Evolutionary conservation across 1,140 invertebrate species (phyloP).

Genomic region (Phymastichus coffea): DNA sequence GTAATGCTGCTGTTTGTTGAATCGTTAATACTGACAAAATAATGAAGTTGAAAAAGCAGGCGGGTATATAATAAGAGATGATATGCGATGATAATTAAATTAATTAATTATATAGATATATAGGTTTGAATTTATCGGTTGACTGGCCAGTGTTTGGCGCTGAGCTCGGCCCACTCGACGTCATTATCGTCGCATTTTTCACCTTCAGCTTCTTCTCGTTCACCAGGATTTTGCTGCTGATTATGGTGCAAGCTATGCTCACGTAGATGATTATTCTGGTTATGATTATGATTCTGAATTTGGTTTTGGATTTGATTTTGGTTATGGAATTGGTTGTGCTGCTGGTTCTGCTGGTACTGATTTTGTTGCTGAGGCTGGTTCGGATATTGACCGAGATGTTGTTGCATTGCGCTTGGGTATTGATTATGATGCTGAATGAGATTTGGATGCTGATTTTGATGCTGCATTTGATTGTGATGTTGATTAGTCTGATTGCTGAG

Average conservation of each 20-base stretch:
- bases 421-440: background rate
- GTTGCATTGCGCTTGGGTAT: background rate
- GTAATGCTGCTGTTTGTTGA: too few species aligned
- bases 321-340: background rate
- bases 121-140: constrained; percentile 59
- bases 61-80: too few species aligned
- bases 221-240: constrained; percentile 49
- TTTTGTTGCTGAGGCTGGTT: background rate
- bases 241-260: background rate
- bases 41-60: too few species aligned
- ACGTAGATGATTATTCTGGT: background rate
- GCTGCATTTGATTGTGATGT: constrained; percentile 39
- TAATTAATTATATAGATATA: background rate
- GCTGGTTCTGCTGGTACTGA: background rate
- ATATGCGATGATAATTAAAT: background rate
- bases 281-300: background rate
- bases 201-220: constrained; percentile 50
- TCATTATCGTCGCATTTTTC: constrained; percentile 60
- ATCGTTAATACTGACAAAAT: too few species aligned
- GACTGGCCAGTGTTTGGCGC: constrained; percentile 67
- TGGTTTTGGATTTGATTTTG: background rate
- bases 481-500: constrained; percentile 27
- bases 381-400: background rate
- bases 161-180: constrained; percentile 69
- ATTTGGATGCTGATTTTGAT: constrained; percentile 40